Percentiles rank a stretch among this genome's conserved stretches.
Conservation (phyloP, 1,140 invertebrate genomes). For the Zeugodacus cucurbitae region DNA sequence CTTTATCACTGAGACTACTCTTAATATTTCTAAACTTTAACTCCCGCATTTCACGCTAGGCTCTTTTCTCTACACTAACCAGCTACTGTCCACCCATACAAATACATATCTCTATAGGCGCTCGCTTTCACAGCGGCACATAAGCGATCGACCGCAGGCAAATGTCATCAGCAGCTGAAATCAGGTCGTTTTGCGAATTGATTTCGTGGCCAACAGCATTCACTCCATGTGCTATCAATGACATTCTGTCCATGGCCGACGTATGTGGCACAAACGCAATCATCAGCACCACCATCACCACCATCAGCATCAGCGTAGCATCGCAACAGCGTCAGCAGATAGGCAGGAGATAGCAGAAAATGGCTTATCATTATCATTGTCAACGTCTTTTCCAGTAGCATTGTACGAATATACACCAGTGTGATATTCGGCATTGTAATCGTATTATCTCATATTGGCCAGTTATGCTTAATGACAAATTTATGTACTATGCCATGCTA, state of each 20-base stretch:
- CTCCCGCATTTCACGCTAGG: too few species aligned
- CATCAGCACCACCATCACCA: background rate
- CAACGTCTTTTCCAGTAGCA: background rate
- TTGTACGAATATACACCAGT: too few species aligned
- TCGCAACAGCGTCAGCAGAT: background rate
- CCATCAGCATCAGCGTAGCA: background rate
- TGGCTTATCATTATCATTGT: background rate
- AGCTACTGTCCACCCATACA: too few species aligned
- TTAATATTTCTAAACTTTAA: too few species aligned
- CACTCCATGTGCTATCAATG: background rate
- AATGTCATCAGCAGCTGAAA: background rate
- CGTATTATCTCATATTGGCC: background rate
- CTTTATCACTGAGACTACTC: too few species aligned
- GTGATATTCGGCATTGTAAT: background rate
- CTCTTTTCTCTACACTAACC: too few species aligned
- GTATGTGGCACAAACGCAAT: background rate
- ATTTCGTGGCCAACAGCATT: background rate
- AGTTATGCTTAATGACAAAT: background rate
- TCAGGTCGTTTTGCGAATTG: slow-evolving; percentile 21
- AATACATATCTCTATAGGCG: too few species aligned
- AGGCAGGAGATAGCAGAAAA: background rate
- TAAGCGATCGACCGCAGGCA: background rate
- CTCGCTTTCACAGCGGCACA: background rate
- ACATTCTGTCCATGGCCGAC: background rate
- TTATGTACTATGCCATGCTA: background rate